phyloP scores from a whole-genome alignment of 2,888 invertebrate species.

The Yponomeuta evonymella region DNA sequence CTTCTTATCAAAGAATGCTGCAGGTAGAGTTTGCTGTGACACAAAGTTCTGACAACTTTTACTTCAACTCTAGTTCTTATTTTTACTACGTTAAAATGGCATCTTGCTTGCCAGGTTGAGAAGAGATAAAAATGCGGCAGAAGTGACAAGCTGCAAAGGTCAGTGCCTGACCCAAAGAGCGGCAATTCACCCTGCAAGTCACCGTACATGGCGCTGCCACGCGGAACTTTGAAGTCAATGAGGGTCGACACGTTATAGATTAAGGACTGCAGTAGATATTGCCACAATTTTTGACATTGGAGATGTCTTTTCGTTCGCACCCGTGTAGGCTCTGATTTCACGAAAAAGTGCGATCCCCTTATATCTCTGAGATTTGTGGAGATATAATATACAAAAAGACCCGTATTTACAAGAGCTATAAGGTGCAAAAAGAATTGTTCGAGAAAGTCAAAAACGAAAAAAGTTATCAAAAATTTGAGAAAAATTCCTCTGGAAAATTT shows the following conservation, averaged over 20 bases:
- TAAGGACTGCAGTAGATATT: not conserved
- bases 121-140: constrained; percentile 1
- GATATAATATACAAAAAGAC: no score
- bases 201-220: constrained; percentile 27
- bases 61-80: not conserved
- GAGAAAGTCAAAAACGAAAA: no score
- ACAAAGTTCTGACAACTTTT: not conserved
- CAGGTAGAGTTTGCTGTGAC: not conserved
- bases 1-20: not conserved
- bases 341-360: no score
- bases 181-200: constrained; percentile 25
- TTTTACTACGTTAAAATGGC: not conserved
- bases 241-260: not conserved
- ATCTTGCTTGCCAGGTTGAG: not conserved
- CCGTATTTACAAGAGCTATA: no score
- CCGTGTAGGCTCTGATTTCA: no score
- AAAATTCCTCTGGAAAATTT: no score
- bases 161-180: constrained; percentile 21
- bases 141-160: constrained; percentile 16
- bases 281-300: no score
- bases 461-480: no score
- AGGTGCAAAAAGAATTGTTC: no score
- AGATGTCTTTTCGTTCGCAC: no score
- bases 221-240: not conserved
- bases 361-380: no score